phyloP scores from a whole-genome alignment of 2,888 invertebrate species.

The Fabriciana adippe region DNA sequence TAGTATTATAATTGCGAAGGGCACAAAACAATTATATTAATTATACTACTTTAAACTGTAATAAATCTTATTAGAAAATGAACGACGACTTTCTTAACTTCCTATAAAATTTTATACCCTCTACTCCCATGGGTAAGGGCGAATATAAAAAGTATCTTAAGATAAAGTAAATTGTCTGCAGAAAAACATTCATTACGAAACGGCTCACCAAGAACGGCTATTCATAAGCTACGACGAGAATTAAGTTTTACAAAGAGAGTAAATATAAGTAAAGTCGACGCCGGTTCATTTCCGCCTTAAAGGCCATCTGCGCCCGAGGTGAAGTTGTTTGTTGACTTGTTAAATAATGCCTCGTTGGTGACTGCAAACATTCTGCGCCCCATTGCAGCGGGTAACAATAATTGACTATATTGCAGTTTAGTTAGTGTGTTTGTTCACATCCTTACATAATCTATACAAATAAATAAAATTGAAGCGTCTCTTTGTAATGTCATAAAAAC shows the following conservation, averaged over 20 bases:
- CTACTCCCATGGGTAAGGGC: background rate
- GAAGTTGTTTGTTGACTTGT: constrained; percentile 25
- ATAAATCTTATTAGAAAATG: too few relatives aligned
- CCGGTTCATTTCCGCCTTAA: constrained; percentile 23
- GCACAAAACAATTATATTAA: too few relatives aligned
- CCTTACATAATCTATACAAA: too few relatives aligned
- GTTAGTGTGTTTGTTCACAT: background rate
- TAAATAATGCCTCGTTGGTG: constrained; percentile 17
- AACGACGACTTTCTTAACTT: too few relatives aligned
- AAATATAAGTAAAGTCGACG: constrained; percentile 22
- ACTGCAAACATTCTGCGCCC: constrained; percentile 22
- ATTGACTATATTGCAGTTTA: background rate
- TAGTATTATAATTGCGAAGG: too few relatives aligned
- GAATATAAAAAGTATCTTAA: constrained; percentile 2
- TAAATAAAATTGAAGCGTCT: too few relatives aligned
- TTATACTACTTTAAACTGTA: too few relatives aligned
- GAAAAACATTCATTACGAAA: constrained; percentile 16
- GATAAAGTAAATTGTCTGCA: constrained; percentile 16
- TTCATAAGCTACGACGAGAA: constrained; percentile 21
- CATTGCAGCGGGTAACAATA: constrained; percentile 14
- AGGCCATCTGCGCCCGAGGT: constrained; percentile 24
- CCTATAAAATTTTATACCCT: background rate
- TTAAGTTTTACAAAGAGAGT: constrained; percentile 27
- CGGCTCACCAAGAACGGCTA: constrained; percentile 13
- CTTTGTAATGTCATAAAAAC: too few relatives aligned